Base-by-base conservation (phyloP, 2,797 vertebrate genomes). In the Xiphorhynchus erythropygius region DNA sequence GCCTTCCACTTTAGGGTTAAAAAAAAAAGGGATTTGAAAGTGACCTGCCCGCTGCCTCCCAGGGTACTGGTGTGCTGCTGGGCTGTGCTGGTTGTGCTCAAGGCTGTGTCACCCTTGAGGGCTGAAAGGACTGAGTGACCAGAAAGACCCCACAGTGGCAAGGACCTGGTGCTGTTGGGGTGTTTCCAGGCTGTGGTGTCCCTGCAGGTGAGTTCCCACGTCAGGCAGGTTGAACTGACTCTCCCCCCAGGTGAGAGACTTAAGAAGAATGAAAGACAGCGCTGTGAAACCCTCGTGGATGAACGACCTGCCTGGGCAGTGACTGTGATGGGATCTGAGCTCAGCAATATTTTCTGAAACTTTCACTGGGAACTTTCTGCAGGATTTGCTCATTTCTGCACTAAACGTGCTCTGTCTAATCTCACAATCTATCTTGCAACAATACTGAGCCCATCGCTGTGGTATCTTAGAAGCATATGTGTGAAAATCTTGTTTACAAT, bases 401-500 rank as follows among this genome's bases (percentile, higher is more conserved):
- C 59, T 64, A 5, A 28, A 37, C 14, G 1, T 6, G 41, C 77
- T 86, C 59, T 47, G 56, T 84, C 78, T 94, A 37, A 89, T 67
- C 84, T 77, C 74, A 13, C 59, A 2, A 79, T 94, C 86, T 18
- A 35, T 71, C 47, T 86, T 5, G 60, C 35, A 27, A 62, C n/a
- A 5, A 9, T 1, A 71, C 30, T 7, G 59, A 88, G 55, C 91
- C 90, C 90, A 74, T 52, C 59, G 3, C 81, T 83, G 88, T 22
- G 78, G 60, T 85, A 23, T 74, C 84, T 79, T 52, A 15, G 0
- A 69, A 73, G 69, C 82, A 33, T 65, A 86, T 1, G 21, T 90
- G 81, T 87, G 93, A 93, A 95, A 90, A 83, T 46, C 70, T 74
- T 94, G 77, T 85, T 96, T 87, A 94, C 86, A 92, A 68, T 23